Evolutionary conservation across 1,140 invertebrate species (phyloP), one percentile per base, ranked within the genome.

Genomic region (Papilio aristodemus): DNA sequence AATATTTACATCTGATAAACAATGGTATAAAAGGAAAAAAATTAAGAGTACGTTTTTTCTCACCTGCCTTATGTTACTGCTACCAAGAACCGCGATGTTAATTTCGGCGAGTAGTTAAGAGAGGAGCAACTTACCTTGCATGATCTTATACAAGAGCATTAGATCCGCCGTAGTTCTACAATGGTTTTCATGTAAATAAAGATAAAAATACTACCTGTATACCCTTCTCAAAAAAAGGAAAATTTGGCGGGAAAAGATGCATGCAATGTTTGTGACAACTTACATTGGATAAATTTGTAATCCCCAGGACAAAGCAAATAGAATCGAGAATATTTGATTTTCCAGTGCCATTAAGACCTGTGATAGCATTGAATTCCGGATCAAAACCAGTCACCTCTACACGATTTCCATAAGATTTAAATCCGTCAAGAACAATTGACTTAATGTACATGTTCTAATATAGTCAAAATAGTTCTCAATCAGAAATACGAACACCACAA

Each of bases 261-360:
- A 74, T 54, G 62, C 37, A 71, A 17, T 63, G 38, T 58, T 54
- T 66, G 41, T 37, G 5, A 43, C 11, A 75, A 87, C 88, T 94
- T 94, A 98, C 98, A 90, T 98, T 96, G 19, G 93, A 93, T 60
- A 99, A 93, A 92, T 99, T 99, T n/a, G 96, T 95, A 38, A 99
- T 98, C 54, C 99, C 99, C 3, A 99, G 91, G 11, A 99, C 95
- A 90, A 99, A 99, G 90, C 98, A 99, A 90, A 99, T 99, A 10
- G 97, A 95, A 93, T 99, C 99, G 50, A 99, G 93, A 85, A 99
- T 98, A 85, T 99, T 99, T 0, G 98, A 99, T 92, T 99, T 99
- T n/a, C 99, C 99, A 72, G 96, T 98, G 4, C 99, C 99, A 92
- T 99, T 99, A 7, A 99, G 92, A 10, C 99, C 99, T 43, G 99